phyloP scores from a whole-genome alignment of 2,888 invertebrate species.

The Hypena proboscidalis region DNA sequence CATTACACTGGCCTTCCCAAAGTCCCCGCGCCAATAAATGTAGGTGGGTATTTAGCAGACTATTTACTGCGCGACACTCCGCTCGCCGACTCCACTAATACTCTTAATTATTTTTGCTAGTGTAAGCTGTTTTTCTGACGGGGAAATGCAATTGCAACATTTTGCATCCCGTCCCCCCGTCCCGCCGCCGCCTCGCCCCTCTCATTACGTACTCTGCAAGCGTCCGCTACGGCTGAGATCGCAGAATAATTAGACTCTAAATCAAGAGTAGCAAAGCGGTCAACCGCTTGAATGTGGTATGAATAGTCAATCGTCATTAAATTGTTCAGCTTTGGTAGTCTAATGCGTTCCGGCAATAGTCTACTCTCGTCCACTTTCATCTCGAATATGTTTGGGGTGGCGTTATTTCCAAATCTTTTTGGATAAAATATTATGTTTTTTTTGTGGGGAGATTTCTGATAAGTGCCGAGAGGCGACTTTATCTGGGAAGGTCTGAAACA shows the following conservation, averaged over 20 bases:
- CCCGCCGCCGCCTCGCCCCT: constrained; percentile 50
- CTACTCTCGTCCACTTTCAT: constrained; percentile 41
- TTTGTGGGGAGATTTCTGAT: constrained; percentile 31
- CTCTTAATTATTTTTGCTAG: constrained; percentile 84
- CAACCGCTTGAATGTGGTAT: constrained; percentile 81
- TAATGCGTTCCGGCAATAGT: constrained; percentile 66
- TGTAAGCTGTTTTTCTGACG: constrained; percentile 84
- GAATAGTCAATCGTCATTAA: constrained; percentile 85
- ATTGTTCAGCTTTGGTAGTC: constrained; percentile 83
- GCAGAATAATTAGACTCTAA: constrained; percentile 83
- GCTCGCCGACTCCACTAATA: constrained; percentile 79
- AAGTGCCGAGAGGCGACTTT: constrained; percentile 35
- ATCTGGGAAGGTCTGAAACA: constrained; percentile 34
- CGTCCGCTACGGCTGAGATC: constrained; percentile 78
- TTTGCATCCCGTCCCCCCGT: constrained; percentile 70
- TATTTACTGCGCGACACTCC: constrained; percentile 81
- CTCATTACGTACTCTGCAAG: constrained; percentile 77
- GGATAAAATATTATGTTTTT: constrained; percentile 35
- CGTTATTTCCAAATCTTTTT: constrained; percentile 38
- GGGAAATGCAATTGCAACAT: constrained; percentile 81
- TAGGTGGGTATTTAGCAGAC: constrained; percentile 82
- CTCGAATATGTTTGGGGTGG: constrained; percentile 25
- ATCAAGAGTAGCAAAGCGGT: constrained; percentile 82
- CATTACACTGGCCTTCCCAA: constrained; percentile 71
- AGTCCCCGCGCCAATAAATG: constrained; percentile 78